Conservation (phyloP, 2,888 invertebrate genomes). For the Cerceris rybyensis region DNA sequence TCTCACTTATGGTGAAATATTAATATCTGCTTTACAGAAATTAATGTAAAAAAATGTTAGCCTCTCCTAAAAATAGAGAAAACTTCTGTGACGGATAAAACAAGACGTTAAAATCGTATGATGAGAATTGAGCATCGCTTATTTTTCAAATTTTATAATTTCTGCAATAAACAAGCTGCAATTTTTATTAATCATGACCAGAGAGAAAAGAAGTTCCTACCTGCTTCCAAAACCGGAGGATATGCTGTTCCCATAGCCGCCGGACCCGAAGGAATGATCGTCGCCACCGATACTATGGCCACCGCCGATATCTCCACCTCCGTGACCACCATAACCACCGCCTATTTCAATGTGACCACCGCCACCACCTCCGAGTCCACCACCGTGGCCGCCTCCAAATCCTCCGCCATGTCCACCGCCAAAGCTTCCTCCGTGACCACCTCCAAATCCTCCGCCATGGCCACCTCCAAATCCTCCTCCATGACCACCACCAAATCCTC, state of each 20-base stretch:
- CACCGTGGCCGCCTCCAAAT: conserved; percentile 25
- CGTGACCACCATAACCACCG: conserved; percentile 20
- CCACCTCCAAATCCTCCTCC: conserved; percentile 40
- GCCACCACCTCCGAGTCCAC: conserved; percentile 29
- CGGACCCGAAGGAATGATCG: conserved; percentile 57
- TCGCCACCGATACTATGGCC: conserved; percentile 36
- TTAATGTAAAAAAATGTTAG: no score
- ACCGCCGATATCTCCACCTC: conserved; percentile 28
- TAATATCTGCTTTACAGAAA: no score
- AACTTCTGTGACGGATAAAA: no score
- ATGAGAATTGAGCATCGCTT: no score
- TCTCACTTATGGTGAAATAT: background rate
- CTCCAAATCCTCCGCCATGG: conserved; percentile 43
- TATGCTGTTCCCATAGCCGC: conserved; percentile 62
- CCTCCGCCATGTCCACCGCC: conserved; percentile 50
- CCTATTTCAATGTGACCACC: conserved; percentile 17
- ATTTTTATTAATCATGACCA: background rate
- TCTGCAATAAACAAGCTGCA: background rate
- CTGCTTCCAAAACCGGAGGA: conserved; percentile 71
- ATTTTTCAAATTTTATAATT: background rate
- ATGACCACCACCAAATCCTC: conserved; percentile 43
- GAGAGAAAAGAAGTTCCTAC: conserved; percentile 41
- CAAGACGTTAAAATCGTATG: no score
- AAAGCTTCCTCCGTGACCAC: conserved; percentile 43
- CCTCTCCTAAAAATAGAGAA: no score